phyloP scores from a whole-genome alignment of 2,797 vertebrate genomes.

The Craterocephalus amniculus region DNA sequence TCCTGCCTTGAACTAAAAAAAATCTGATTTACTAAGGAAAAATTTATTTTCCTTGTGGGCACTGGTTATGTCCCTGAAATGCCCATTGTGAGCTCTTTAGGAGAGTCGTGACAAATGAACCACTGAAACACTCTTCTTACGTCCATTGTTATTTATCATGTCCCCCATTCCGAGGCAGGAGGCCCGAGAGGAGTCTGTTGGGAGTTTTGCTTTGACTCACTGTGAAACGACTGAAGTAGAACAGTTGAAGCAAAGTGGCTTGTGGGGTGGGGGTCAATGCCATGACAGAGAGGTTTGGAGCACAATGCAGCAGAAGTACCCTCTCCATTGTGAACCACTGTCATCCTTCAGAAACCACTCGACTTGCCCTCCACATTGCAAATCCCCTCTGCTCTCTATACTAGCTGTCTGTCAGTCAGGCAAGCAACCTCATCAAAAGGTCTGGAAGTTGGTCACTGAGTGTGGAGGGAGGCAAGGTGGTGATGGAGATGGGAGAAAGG shows the following conservation, averaged over 20 bases:
- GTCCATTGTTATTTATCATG: slow-evolving; percentile 68
- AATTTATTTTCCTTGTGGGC: slow-evolving; percentile 11
- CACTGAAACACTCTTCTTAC: slow-evolving; percentile 36
- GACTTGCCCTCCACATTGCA: slow-evolving; percentile 77
- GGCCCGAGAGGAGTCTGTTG: slow-evolving; percentile 64
- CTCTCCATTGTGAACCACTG: slow-evolving; percentile 81
- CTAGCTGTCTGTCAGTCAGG: slow-evolving; percentile 77
- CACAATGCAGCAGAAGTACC: slow-evolving; percentile 75
- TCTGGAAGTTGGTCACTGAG: slow-evolving; percentile 63
- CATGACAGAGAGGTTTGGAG: slow-evolving; percentile 42
- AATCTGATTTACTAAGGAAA: slow-evolving; percentile 39
- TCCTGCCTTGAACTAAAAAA: slow-evolving; percentile 24
- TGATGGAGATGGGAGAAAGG: slow-evolving; percentile 13
- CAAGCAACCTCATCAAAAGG: slow-evolving; percentile 78
- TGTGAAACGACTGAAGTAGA: slow-evolving; percentile 64
- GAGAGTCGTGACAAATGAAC: slow-evolving; percentile 42
- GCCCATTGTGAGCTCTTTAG: slow-evolving; percentile 30
- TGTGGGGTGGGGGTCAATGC: slow-evolving; percentile 28
- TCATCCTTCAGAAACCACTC: slow-evolving; percentile 82
- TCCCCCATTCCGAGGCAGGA: slow-evolving; percentile 66
- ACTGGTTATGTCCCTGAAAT: slow-evolving; percentile 28
- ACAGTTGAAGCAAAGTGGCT: slow-evolving; percentile 73
- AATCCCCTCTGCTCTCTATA: slow-evolving; percentile 73
- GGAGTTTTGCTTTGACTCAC: slow-evolving; percentile 75
- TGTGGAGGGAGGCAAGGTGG: slow-evolving; percentile 33